These are phyloP conservation scores for Baccha elongata DNA, from an alignment of 2,888 invertebrate species.

Conservation along the genomic window DNA sequence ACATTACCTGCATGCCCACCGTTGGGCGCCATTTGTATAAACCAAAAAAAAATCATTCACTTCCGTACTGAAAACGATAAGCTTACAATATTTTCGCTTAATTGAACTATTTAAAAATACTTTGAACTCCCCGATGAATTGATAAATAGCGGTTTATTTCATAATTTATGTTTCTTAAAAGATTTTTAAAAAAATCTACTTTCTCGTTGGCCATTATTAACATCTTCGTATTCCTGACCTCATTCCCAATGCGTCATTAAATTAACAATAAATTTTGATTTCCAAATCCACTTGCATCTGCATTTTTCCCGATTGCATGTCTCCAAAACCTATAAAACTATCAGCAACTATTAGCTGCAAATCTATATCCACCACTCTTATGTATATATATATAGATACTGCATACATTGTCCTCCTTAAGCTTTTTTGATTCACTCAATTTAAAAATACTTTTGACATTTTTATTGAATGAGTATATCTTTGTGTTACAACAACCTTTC, in stretches of 20 bases:
- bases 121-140: no score
- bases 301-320: neutral
- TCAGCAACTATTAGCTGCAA: slow-evolving; percentile 2
- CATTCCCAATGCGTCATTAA: slow-evolving; percentile 2
- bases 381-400: neutral
- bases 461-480: slow-evolving; percentile 36
- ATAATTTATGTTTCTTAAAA: no score
- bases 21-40: no score
- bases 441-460: slow-evolving; percentile 66
- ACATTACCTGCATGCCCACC: no score
- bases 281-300: slow-evolving; percentile 9
- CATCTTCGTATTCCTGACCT: neutral
- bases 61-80: no score
- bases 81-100: no score
- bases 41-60: no score
- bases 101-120: no score
- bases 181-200: no score
- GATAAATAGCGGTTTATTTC: no score
- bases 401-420: slow-evolving; percentile 18
- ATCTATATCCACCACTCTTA: no score
- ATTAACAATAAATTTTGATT: slow-evolving; percentile 27
- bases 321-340: slow-evolving; percentile 22
- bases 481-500: slow-evolving; percentile 5
- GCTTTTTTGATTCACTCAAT: slow-evolving; percentile 50
- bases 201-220: no score